Conservation (phyloP, 2,797 vertebrate genomes). For the Falco novaeseelandiae region DNA sequence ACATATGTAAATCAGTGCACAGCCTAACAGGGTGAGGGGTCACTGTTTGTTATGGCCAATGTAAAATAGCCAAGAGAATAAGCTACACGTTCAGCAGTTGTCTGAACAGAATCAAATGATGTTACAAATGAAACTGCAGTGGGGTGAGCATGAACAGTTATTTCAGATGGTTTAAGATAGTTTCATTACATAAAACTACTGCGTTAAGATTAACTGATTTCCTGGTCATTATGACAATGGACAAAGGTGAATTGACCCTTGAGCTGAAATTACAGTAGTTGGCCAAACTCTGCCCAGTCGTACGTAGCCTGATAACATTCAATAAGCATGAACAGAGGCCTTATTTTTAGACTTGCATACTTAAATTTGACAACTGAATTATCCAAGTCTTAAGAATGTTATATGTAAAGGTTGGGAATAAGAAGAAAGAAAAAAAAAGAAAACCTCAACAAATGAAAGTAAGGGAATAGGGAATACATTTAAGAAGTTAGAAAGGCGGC, state of each 20-base stretch:
- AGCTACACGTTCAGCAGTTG: background rate
- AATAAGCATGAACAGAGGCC: background rate
- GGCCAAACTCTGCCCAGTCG: background rate
- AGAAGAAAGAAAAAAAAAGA: background rate
- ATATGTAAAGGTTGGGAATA: background rate
- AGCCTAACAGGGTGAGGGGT: background rate
- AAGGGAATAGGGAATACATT: background rate
- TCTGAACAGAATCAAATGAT: background rate
- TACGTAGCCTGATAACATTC: background rate
- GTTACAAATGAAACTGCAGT: background rate
- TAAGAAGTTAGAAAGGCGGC: background rate
- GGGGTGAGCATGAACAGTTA: background rate
- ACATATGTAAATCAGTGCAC: background rate
- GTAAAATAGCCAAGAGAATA: background rate
- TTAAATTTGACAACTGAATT: background rate
- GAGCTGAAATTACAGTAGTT: background rate
- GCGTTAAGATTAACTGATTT: background rate
- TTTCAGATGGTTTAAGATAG: background rate
- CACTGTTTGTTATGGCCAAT: background rate
- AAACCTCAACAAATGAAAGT: background rate
- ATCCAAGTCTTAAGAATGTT: background rate
- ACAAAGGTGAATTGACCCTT: background rate
- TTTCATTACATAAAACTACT: background rate
- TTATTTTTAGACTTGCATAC: background rate
- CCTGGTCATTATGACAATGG: background rate